These are phyloP conservation scores for Ptilodon capucinus DNA, from an alignment of 2,888 invertebrate species.

Conservation along the genomic window DNA sequence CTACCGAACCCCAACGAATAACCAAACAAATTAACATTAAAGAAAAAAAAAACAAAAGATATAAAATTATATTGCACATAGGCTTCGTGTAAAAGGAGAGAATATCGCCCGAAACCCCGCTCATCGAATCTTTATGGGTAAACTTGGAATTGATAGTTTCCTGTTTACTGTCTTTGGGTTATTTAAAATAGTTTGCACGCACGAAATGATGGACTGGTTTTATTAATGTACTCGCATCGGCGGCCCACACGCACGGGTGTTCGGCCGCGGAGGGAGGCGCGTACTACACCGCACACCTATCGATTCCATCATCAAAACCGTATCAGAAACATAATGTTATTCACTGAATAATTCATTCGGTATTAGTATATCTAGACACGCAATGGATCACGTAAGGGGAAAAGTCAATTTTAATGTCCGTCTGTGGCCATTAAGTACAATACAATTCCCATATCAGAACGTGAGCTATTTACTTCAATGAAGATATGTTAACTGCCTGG, in stretches of 20 bases:
- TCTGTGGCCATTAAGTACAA: slow-evolving; percentile 50
- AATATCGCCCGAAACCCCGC: slow-evolving; percentile 55
- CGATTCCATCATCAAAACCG: slow-evolving; percentile 62
- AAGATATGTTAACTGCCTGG: slow-evolving; percentile 41
- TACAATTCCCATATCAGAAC: slow-evolving; percentile 31
- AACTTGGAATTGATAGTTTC: slow-evolving; percentile 75
- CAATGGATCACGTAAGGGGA: slow-evolving; percentile 55
- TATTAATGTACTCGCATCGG: slow-evolving; percentile 57
- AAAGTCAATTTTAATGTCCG: slow-evolving; percentile 47
- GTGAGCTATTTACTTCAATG: slow-evolving; percentile 39
- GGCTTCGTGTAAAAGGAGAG: slow-evolving; percentile 51
- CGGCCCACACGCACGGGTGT: slow-evolving; percentile 70
- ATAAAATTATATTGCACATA: slow-evolving; percentile 53
- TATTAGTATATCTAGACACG: slow-evolving; percentile 73
- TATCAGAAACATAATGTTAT: slow-evolving; percentile 68
- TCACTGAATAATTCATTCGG: slow-evolving; percentile 68
- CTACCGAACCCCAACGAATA: slow-evolving; percentile 46
- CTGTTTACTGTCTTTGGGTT: slow-evolving; percentile 69
- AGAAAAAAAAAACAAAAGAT: slow-evolving; percentile 53
- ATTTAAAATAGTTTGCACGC: slow-evolving; percentile 73
- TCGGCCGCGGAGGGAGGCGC: slow-evolving; percentile 39
- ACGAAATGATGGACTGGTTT: slow-evolving; percentile 61
- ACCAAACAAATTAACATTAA: slow-evolving; percentile 55
- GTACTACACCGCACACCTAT: slow-evolving; percentile 50
- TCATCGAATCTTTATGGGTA: slow-evolving; percentile 72